Percentiles rank a stretch among this genome's conserved stretches.
Evolutionary conservation across 2,888 invertebrate genomes (phyloP).

Genomic region (Petrophora chlorosata): DNA sequence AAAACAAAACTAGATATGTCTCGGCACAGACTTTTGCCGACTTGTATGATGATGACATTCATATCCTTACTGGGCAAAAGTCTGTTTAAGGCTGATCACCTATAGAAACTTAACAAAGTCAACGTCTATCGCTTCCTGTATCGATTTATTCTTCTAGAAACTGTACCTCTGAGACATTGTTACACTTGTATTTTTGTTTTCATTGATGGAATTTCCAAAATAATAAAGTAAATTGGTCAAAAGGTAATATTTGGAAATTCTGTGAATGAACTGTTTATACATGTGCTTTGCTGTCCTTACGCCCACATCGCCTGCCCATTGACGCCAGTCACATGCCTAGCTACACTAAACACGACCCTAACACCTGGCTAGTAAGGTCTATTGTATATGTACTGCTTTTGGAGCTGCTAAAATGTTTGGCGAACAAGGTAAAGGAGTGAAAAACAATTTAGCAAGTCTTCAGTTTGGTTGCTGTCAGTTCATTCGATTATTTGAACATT

Average conservation of each 20-base stretch:
- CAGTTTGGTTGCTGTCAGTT: constrained; percentile 2
- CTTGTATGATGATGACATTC: no score
- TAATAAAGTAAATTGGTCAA: neutral
- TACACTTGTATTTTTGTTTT: constrained; percentile 41
- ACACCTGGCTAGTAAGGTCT: constrained; percentile 66
- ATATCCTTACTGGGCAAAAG: no score
- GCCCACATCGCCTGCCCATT: constrained; percentile 78
- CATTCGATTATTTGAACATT: constrained; percentile 11
- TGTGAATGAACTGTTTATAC: constrained; percentile 35
- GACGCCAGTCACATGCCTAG: constrained; percentile 78
- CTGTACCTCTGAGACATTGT: constrained; percentile 15
- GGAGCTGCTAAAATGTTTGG: constrained; percentile 14
- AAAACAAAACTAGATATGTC: neutral
- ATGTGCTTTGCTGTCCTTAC: constrained; percentile 76
- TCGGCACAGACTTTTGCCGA: neutral
- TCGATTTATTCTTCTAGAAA: constrained; percentile 24
- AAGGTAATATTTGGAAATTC: constrained; percentile 24
- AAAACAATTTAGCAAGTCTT: neutral
- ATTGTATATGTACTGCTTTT: constrained; percentile 48
- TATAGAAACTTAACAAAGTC: constrained; percentile 21
- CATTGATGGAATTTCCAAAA: constrained; percentile 37
- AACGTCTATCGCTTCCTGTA: constrained; percentile 19
- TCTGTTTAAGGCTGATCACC: constrained; percentile 12
- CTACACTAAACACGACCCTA: constrained; percentile 76
- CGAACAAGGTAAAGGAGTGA: neutral